phyloP scores from a whole-genome alignment of 2,113 vertebrate species.

The Suncus etruscus region DNA sequence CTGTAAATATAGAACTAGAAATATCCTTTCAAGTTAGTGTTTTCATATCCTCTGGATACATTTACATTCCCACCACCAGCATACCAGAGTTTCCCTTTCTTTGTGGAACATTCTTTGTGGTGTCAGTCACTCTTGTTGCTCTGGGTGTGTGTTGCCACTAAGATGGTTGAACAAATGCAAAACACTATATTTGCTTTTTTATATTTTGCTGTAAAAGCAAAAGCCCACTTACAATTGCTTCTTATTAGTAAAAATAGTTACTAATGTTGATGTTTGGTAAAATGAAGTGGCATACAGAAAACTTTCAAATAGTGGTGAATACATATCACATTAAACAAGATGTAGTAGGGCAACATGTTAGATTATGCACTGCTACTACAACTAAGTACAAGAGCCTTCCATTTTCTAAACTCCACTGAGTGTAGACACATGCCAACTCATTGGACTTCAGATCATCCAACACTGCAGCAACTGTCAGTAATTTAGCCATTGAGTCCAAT shows the following conservation, averaged over 20 bases:
- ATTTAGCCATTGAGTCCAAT: neutral
- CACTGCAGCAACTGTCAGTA: accelerated
- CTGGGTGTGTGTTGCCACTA: too few relatives aligned
- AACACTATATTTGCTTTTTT: neutral
- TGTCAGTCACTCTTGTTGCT: too few relatives aligned
- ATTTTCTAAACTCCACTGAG: neutral
- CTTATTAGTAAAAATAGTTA: neutral
- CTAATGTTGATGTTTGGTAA: neutral
- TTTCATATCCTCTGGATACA: too few relatives aligned
- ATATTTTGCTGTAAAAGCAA: neutral
- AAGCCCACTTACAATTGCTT: neutral
- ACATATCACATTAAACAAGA: neutral
- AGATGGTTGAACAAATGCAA: neutral
- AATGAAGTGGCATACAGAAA: neutral
- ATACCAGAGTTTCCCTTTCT: too few relatives aligned
- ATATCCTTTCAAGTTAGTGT: too few relatives aligned
- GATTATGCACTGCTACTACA: too few relatives aligned
- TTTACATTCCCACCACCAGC: too few relatives aligned
- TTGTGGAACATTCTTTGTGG: too few relatives aligned
- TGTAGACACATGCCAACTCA: neutral
- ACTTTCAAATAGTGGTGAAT: neutral
- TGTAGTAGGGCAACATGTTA: neutral
- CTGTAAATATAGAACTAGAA: too few relatives aligned
- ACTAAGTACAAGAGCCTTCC: too few relatives aligned
- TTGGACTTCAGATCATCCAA: neutral